Evolutionary conservation across 64 coral and sea anemone species (phyloP).

Genomic region (Dendrophyllia cribrosa): DNA sequence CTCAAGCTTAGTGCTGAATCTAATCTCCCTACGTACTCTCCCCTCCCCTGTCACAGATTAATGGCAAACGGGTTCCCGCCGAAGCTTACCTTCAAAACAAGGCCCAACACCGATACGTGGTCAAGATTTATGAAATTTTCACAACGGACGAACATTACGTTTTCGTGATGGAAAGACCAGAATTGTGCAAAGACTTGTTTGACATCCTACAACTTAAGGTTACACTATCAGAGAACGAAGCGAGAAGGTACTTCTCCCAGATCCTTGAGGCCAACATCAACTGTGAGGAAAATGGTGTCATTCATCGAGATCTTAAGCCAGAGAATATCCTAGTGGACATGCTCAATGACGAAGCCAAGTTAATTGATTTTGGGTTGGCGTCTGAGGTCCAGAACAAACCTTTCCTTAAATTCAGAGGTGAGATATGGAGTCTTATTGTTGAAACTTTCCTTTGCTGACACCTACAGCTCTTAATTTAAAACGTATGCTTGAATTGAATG

Average conservation of each 20-base stretch:
- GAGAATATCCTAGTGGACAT: conserved; percentile 36
- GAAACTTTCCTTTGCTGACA: too few relatives aligned
- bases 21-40: too few relatives aligned
- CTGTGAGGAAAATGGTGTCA: conserved; percentile 26
- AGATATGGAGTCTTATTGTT: not conserved
- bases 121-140: conserved; percentile 23
- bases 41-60: not conserved
- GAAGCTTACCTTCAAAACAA: conserved; percentile 37
- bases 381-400: conserved; percentile 24
- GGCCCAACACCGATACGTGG: conserved; percentile 8
- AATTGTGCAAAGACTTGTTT: conserved; percentile 30
- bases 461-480: too few relatives aligned
- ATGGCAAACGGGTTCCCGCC: conserved; percentile 9
- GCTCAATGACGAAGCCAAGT: conserved; percentile 19
- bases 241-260: conserved; percentile 21
- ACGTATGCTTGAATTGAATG: too few relatives aligned
- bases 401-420: conserved; percentile 6
- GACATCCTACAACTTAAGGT: conserved; percentile 18
- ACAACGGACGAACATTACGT: conserved; percentile 22
- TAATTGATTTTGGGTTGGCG: conserved; percentile 46
- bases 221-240: conserved; percentile 2
- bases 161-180: conserved; percentile 39
- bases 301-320: conserved; percentile 35
- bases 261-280: conserved; percentile 14
- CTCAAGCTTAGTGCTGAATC: too few relatives aligned